A percentile compares a stretch with the other conserved stretches of the same genome.
phyloP scores from a whole-genome alignment of 2,888 invertebrate genomes.

The Conus canariensis region DNA sequence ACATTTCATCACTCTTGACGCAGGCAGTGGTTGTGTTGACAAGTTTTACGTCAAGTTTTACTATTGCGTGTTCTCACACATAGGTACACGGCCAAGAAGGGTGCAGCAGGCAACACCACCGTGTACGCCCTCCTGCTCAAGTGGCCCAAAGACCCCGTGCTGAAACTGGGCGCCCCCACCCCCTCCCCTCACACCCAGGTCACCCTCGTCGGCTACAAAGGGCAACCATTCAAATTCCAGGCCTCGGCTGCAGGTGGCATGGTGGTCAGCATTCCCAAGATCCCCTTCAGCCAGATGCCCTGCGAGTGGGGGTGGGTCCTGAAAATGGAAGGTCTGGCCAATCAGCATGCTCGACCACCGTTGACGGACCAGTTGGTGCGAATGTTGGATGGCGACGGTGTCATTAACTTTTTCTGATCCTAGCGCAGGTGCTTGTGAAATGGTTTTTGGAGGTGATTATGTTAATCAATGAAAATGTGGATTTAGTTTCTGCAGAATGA shows the following conservation, averaged over 20 bases:
- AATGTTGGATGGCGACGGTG: neutral
- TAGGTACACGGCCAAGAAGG: conserved; percentile 57
- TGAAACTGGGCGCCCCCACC: conserved; percentile 80
- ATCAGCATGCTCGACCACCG: conserved; percentile 3
- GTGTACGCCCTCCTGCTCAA: conserved; percentile 86
- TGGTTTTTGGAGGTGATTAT: no score
- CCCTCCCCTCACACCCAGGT: conserved; percentile 75
- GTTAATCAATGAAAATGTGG: no score
- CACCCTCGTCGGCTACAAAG: conserved; percentile 80
- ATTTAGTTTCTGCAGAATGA: no score
- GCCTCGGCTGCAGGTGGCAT: conserved; percentile 54
- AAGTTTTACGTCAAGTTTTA: no score
- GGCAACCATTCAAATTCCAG: conserved; percentile 43
- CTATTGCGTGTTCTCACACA: neutral
- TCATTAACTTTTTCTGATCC: neutral
- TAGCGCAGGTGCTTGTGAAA: neutral
- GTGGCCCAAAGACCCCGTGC: conserved; percentile 84
- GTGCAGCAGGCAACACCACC: conserved; percentile 32
- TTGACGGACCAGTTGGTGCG: neutral
- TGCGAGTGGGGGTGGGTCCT: conserved; percentile 68
- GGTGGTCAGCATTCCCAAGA: conserved; percentile 60
- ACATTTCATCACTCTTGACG: no score
- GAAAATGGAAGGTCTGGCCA: conserved; percentile 54
- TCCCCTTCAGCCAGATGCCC: conserved; percentile 58
- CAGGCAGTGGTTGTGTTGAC: no score